A percentile compares a stretch with the other conserved stretches of the same genome.
Conservation (phyloP, 64 coral and sea anemone genomes). For the Porites lutea region DNA sequence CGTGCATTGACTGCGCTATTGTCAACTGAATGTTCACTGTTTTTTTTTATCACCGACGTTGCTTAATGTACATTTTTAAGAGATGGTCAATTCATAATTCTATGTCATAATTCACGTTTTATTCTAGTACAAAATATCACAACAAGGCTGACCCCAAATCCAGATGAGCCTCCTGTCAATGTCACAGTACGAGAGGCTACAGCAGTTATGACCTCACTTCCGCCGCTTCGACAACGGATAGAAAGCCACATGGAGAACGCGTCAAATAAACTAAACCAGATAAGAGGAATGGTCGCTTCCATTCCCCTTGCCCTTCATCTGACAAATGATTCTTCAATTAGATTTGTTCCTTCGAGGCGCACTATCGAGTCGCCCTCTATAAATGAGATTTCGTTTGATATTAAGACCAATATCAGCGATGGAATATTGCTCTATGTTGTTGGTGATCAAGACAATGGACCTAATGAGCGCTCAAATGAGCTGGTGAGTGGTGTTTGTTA, state of each 20-base stretch:
- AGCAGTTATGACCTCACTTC: not conserved
- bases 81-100: too few relatives aligned
- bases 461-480: not conserved
- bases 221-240: not conserved
- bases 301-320: constrained; percentile 50
- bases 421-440: constrained; percentile 65
- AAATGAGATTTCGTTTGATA: constrained; percentile 50
- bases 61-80: too few relatives aligned
- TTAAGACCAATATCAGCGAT: constrained; percentile 61
- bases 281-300: constrained; percentile 21
- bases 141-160: not conserved
- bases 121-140: constrained; percentile 58
- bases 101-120: not conserved
- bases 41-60: too few relatives aligned
- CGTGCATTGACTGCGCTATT: too few relatives aligned
- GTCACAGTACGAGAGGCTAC: constrained; percentile 46
- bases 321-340: constrained; percentile 14
- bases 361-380: constrained; percentile 48
- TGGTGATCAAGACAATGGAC: constrained; percentile 12
- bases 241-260: constrained; percentile 13
- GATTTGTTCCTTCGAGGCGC: constrained; percentile 23
- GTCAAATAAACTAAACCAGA: not conserved
- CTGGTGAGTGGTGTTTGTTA: constrained; percentile 6
- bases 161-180: constrained; percentile 16
- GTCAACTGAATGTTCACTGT: too few relatives aligned